Evolutionary conservation across 2,888 invertebrate genomes (phyloP).

Genomic region (Diaprepes abbreviatus): DNA sequence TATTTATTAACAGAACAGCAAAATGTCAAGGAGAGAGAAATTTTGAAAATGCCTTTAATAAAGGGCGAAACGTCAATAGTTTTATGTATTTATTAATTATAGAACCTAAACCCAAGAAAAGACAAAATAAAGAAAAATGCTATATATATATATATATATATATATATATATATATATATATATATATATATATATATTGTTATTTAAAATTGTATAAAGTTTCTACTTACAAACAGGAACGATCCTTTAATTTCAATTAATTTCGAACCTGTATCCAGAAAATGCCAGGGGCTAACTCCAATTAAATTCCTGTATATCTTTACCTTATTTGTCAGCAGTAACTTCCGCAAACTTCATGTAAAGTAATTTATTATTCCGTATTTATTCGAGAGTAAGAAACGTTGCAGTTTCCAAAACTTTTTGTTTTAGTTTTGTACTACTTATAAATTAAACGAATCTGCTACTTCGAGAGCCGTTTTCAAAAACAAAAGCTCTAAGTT

Average conservation of each 20-base stretch:
- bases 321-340: slow-evolving; percentile 32
- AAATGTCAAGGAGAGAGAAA: too few species aligned
- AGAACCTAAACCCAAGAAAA: too few species aligned
- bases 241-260: slow-evolving; percentile 13
- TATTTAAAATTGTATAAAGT: too few species aligned
- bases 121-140: too few species aligned
- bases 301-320: slow-evolving; percentile 32
- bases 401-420: neutral
- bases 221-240: too few species aligned
- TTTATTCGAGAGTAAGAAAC: slow-evolving; percentile 26
- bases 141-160: too few species aligned
- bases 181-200: too few species aligned
- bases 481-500: neutral
- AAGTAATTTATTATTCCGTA: slow-evolving; percentile 34
- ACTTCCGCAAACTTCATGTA: slow-evolving; percentile 33
- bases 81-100: too few species aligned
- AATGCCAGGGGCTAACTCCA: slow-evolving; percentile 15
- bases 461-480: neutral
- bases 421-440: slow-evolving; percentile 16
- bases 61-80: too few species aligned
- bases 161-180: too few species aligned
- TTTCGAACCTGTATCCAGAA: slow-evolving; percentile 17
- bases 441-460: slow-evolving; percentile 9
- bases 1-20: too few species aligned
- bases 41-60: too few species aligned